Evolutionary conservation across 2,888 invertebrate species (phyloP), one percentile per base, ranked within the genome.

Genomic region (Colostygia pectinataria): DNA sequence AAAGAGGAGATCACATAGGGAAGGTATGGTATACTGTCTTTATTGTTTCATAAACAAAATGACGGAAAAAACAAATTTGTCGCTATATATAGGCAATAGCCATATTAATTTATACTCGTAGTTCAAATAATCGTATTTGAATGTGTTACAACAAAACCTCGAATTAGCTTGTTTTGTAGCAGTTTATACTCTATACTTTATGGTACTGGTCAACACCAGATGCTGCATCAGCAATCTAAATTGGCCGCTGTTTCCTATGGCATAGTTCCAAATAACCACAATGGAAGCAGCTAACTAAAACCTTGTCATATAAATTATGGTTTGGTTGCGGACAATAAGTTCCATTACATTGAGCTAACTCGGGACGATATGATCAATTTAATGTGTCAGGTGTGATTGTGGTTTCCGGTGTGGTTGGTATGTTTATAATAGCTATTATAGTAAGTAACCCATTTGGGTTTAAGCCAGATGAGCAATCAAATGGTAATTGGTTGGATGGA

Each of bases 251-350:
- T 55, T 53, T 60, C 69, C 68, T 69, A 79, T 84, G 85, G 85
- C 84, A 77, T 56, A 60, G 72, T 77, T 84, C 85, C 85, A 85
- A 81, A 67, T 67, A 61, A 65, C 68, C 58, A 77, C 75, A 78
- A 77, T 73, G 57, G 66, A 27, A 25, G 57, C 66, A 55, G 50
- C 57, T 56, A 65, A 41, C 66, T 57, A 65, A 63, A 57, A 64
- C 71, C 66, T 68, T 74, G 76, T 77, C 77, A 66, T 29, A 81
- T 81, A 83, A 81, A 80, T 83, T 77, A 78, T 68, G 66, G 56
- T 63, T 54, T 66, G 62, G 68, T 67, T 69, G 69, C 66, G 67
- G 64, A 77, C 74, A 80, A 77, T 76, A 74, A 66, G 70, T 76
- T 77, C 75, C 73, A 76, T 77, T 76, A 74, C 74, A 74, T 70